These are phyloP conservation scores for Sipha flava DNA, from an alignment of 1,140 invertebrate genomes.

Conservation along the genomic window DNA sequence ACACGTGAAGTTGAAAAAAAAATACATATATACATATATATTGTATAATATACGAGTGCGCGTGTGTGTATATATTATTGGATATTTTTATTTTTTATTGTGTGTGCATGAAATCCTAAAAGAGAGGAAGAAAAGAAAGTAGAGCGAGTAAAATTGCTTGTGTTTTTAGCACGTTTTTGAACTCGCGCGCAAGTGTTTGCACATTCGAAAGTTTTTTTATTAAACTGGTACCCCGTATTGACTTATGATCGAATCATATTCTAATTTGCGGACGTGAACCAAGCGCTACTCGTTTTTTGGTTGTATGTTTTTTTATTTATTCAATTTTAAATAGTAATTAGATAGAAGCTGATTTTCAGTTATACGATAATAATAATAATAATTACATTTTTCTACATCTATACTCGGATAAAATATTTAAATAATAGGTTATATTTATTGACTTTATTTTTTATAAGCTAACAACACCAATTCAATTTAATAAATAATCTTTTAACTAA, in stretches of 20 bases:
- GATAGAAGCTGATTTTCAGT: too few species aligned
- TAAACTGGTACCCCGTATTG: not conserved
- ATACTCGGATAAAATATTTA: too few species aligned
- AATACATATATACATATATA: not conserved
- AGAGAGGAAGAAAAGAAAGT: not conserved
- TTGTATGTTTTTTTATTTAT: not conserved
- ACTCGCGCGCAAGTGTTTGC: not conserved
- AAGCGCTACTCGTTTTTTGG: not conserved
- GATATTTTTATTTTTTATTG: not conserved
- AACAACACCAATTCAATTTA: too few species aligned
- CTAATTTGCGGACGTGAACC: constrained; percentile 1
- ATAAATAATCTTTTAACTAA: too few species aligned
- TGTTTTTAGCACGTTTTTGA: not conserved
- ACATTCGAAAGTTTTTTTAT: constrained; percentile 5
- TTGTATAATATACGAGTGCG: not conserved
- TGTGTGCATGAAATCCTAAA: not conserved
- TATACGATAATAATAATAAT: too few species aligned
- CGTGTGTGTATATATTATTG: not conserved
- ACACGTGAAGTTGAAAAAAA: not conserved
- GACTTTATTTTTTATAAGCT: too few species aligned
- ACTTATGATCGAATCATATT: constrained; percentile 1
- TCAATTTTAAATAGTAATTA: not conserved
- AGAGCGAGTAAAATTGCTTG: not conserved
- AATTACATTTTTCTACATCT: too few species aligned
- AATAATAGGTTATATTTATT: too few species aligned